These are phyloP conservation scores for Frankliniella fusca DNA, from an alignment of 2,888 invertebrate species.

Conservation along the genomic window DNA sequence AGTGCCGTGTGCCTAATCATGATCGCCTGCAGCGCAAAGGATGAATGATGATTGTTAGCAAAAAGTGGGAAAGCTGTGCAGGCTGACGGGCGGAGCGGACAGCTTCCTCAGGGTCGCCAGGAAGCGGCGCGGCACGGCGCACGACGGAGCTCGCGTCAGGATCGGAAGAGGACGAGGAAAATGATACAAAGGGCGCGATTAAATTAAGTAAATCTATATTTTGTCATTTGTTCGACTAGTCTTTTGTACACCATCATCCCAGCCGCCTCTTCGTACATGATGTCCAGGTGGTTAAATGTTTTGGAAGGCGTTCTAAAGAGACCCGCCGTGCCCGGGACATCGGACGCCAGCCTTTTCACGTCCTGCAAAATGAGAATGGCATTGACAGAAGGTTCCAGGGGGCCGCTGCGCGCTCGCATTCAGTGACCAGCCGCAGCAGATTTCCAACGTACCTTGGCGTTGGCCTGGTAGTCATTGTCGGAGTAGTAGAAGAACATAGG, in stretches of 20 bases:
- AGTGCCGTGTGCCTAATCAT: no score
- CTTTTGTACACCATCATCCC: background rate
- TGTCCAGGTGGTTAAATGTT: background rate
- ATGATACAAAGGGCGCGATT: background rate
- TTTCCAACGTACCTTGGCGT: conserved; percentile 3
- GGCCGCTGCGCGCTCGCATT: no score
- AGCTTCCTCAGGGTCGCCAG: no score
- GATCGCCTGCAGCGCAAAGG: no score
- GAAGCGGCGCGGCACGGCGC: background rate
- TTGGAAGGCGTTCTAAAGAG: background rate
- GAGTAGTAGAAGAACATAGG: background rate
- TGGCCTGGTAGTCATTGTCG: conserved; percentile 2
- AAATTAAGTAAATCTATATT: background rate
- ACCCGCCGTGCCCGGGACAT: background rate
- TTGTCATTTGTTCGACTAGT: background rate
- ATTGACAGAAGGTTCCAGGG: no score
- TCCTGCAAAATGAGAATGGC: background rate
- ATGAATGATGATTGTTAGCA: no score
- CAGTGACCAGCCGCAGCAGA: background rate
- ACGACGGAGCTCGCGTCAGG: background rate
- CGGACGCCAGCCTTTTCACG: background rate
- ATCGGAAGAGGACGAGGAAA: background rate
- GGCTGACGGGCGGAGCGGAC: no score
- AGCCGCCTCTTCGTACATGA: background rate
- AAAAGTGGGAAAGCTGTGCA: no score